Base-by-base conservation (phyloP, 2,797 vertebrate species). In the Rhynchotus rufescens region DNA sequence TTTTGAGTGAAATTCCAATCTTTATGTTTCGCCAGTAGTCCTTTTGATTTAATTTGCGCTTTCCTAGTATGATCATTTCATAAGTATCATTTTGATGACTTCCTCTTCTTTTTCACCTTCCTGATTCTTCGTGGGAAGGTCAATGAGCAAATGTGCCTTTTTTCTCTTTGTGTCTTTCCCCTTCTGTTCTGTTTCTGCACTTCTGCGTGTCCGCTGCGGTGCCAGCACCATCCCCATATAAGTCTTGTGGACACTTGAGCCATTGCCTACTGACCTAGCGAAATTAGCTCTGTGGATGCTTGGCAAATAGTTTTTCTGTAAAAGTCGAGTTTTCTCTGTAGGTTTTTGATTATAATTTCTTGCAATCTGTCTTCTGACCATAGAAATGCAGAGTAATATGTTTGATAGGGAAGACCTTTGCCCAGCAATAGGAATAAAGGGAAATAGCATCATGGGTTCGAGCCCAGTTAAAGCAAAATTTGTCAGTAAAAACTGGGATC, bases 221-320 rank as follows among this genome's bases (percentile, higher is more conserved):
- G 1, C 21, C 42, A 45, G 1, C 73, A 57, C 22, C 25, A 42
- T n/a, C 38, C 59, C 44, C 0, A 0, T 32, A 15, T 32, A 47
- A 12, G 6, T 60, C 51, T 52, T 12, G 5, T n/a, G 25, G 6
- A 57, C 78, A 15, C 21, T 47, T n/a, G 8, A 60, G 22, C 42
- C 30, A 20, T 5, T 38, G 42, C 15, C 45, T 26, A 47, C 21
- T 64, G 21, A 36, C 13, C 56, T 32, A n/a, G 23, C 52, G 34
- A 22, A 20, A 44, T 67, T 62, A 57, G 42, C 47, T 77, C 14
- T 66, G 7, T 49, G 52, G 52, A 19, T 30, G 52, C 52, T 56
- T 56, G 28, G 16, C 28, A 30, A 54, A 54, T 30, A 17, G 26
- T n/a, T 56, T 56, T 56, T 30, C 45, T 52, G 13, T 12, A 19